Percentiles rank a stretch among this genome's conserved stretches.
Conservation (phyloP, 2,888 invertebrate species). For the Drosophila antonietae region DNA sequence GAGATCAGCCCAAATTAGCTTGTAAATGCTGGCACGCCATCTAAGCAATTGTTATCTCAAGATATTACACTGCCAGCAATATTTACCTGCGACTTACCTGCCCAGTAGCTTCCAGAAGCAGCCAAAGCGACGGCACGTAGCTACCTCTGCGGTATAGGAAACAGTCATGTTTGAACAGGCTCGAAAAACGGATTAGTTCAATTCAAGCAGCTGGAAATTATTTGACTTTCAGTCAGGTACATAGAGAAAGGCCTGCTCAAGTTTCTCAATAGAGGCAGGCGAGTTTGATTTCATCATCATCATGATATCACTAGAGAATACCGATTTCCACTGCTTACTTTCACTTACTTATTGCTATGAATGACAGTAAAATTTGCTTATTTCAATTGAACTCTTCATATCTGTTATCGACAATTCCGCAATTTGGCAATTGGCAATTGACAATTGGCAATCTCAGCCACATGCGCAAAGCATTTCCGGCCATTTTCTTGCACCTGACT, state of each 20-base stretch:
- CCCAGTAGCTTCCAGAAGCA: constrained; percentile 75
- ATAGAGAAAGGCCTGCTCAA: constrained; percentile 20
- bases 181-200: constrained; percentile 8
- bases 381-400: constrained; percentile 82
- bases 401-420: constrained; percentile 56
- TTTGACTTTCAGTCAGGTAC: constrained; percentile 1
- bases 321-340: no score
- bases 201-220: constrained; percentile 3
- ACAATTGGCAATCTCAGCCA: constrained; percentile 65
- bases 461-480: constrained; percentile 60
- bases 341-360: no score
- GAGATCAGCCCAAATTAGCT: constrained; percentile 95
- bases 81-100: constrained; percentile 54
- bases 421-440: constrained; percentile 64
- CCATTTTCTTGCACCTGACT: constrained; percentile 23
- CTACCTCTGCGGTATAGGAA: constrained; percentile 80
- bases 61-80: background rate
- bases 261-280: background rate
- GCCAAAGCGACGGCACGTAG: constrained; percentile 74
- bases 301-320: no score
- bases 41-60: constrained; percentile 85
- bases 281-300: background rate
- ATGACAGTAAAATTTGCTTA: constrained; percentile 39
- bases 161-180: constrained; percentile 73
- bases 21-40: constrained; percentile 97